Percentiles rank a stretch among this genome's conserved stretches.
Evolutionary conservation across 1,140 invertebrate species (phyloP).

Genomic region (Drosophila mojavensis): DNA sequence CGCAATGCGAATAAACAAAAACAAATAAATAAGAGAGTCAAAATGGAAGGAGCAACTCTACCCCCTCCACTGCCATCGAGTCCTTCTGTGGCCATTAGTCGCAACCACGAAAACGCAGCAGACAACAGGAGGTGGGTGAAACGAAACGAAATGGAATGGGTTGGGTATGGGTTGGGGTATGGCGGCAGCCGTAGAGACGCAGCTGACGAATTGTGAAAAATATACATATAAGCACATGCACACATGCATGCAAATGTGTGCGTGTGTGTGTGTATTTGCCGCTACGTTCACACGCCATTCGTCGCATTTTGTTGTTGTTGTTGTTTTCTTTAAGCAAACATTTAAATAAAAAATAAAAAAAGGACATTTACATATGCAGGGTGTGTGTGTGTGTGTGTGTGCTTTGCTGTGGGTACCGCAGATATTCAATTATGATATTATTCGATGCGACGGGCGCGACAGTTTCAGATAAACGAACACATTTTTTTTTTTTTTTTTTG

Average conservation of each 20-base stretch:
- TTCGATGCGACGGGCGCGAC: constrained; percentile 64
- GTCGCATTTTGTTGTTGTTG: constrained; percentile 60
- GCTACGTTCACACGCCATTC: constrained; percentile 80
- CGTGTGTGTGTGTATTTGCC: constrained; percentile 61
- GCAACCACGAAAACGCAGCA: constrained; percentile 79
- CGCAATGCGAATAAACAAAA: constrained; percentile 45
- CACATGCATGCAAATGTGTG: constrained; percentile 43
- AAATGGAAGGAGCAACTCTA: not conserved
- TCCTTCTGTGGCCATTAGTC: constrained; percentile 64
- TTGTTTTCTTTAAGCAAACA: constrained; percentile 72
- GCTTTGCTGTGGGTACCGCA: constrained; percentile 58
- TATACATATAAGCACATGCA: constrained; percentile 15
- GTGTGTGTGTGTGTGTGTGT: not conserved
- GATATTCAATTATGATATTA: constrained; percentile 80
- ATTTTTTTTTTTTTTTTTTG: not conserved
- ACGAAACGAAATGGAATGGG: not conserved
- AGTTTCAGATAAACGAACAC: constrained; percentile 63
- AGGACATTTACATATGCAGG: constrained; percentile 66
- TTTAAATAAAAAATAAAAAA: constrained; percentile 81
- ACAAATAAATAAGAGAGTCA: constrained; percentile 1
- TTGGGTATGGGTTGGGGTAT: not conserved
- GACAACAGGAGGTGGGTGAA: constrained; percentile 49
- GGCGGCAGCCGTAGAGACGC: constrained; percentile 49
- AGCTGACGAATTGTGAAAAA: constrained; percentile 83
- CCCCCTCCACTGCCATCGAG: constrained; percentile 17